Percentiles rank a stretch among this genome's conserved stretches.
Evolutionary conservation across 2,888 invertebrate species (phyloP).

Genomic region (Oxyscelio sp.): DNA sequence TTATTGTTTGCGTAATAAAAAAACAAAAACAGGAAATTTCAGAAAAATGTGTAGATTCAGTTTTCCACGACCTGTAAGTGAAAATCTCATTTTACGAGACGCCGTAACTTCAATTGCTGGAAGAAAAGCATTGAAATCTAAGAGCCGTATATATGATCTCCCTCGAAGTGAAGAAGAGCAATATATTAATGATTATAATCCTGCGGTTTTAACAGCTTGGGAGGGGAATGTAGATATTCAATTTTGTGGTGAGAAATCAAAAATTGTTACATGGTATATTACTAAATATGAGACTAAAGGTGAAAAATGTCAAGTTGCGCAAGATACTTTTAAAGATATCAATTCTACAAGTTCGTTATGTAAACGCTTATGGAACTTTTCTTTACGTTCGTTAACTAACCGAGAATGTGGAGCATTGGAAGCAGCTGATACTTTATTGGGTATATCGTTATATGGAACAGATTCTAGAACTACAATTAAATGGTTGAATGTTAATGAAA

Average conservation of each 20-base stretch:
- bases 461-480: not conserved
- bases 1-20: slow-evolving; percentile 71
- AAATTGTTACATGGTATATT: slow-evolving; percentile 77
- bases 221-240: slow-evolving; percentile 77
- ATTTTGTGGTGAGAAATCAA: not conserved
- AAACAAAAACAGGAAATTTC: slow-evolving; percentile 60
- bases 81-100: slow-evolving; percentile 64
- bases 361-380: slow-evolving; percentile 80
- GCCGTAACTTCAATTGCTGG: slow-evolving; percentile 71
- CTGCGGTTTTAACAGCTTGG: slow-evolving; percentile 77
- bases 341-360: slow-evolving; percentile 78
- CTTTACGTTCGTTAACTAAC: slow-evolving; percentile 78
- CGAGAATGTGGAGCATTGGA: slow-evolving; percentile 82
- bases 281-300: slow-evolving; percentile 82
- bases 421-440: slow-evolving; percentile 81
- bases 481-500: slow-evolving; percentile 49
- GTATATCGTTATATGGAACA: too few species aligned
- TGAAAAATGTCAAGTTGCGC: slow-evolving; percentile 77
- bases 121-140: slow-evolving; percentile 74
- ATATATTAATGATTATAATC: slow-evolving; percentile 66
- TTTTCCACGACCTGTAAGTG: slow-evolving; percentile 70
- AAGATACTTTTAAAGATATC: slow-evolving; percentile 78
- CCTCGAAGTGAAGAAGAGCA: slow-evolving; percentile 70
- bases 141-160: slow-evolving; percentile 79
- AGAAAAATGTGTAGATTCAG: slow-evolving; percentile 69